A percentile compares a stretch with the other conserved stretches of the same genome.
These are phyloP conservation scores for Trachelus troglodyta DNA, from an alignment of 2,888 invertebrate genomes.

Conservation along the genomic window DNA sequence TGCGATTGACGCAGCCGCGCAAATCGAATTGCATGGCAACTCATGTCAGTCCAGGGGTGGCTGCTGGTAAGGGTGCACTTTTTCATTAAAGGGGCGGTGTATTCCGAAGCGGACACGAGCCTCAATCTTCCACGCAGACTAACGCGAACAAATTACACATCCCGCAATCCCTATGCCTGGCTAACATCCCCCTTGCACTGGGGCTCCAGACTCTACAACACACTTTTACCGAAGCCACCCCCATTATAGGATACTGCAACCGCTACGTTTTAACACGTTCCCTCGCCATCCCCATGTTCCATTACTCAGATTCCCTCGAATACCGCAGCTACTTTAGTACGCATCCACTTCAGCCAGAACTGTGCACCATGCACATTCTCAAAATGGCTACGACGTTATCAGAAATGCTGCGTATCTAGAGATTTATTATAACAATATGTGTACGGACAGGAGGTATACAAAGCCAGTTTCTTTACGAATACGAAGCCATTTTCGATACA, in stretches of 20 bases:
- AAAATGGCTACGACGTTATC: neutral
- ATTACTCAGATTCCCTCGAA: neutral
- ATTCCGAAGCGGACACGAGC: slow-evolving; percentile 19
- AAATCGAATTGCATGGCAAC: neutral
- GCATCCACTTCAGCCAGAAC: neutral
- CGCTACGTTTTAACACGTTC: slow-evolving; percentile 22
- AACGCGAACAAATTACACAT: slow-evolving; percentile 54
- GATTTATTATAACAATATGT: neutral
- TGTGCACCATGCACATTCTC: neutral
- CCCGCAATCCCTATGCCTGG: slow-evolving; percentile 22
- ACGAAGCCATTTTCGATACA: neutral
- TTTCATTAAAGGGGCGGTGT: slow-evolving; percentile 5
- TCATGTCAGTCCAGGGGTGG: neutral
- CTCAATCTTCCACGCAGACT: slow-evolving; percentile 45
- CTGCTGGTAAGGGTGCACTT: neutral
- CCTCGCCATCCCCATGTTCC: slow-evolving; percentile 13
- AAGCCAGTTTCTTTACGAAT: neutral
- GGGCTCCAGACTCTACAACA: slow-evolving; percentile 38
- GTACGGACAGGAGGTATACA: neutral
- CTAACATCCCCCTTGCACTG: slow-evolving; percentile 14
- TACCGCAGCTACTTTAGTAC: neutral
- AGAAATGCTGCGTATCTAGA: neutral
- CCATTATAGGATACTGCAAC: slow-evolving; percentile 31
- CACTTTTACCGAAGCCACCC: slow-evolving; percentile 37
- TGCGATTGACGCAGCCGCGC: neutral